A percentile compares a stretch with the other conserved stretches of the same genome.
Evolutionary conservation across 64 coral and sea anemone species (phyloP).

Genomic region (Actinia tenebrosa): DNA sequence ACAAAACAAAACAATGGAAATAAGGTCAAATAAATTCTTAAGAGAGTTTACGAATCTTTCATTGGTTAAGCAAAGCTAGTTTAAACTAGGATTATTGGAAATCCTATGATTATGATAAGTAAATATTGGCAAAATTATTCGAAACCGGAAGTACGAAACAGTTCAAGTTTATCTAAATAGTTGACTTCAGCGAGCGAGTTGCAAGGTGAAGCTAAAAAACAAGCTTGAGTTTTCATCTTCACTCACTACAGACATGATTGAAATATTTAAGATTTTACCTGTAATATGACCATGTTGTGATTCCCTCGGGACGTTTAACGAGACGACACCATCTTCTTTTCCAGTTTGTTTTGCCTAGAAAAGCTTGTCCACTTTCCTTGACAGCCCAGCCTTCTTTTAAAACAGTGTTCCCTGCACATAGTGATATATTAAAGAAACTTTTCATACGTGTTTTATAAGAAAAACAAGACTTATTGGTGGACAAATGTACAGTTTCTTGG

Average conservation of each 20-base stretch:
- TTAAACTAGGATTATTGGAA: too few species aligned
- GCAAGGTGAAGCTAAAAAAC: neutral
- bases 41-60: too few species aligned
- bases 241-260: neutral
- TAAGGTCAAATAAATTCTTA: too few species aligned
- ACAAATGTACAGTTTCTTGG: neutral
- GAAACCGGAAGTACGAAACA: neutral
- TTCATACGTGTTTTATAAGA: neutral
- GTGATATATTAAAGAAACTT: neutral
- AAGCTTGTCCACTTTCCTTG: slow-evolving; percentile 87
- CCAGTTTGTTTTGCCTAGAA: slow-evolving; percentile 92
- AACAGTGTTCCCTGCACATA: neutral
- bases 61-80: too few species aligned
- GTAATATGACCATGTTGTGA: slow-evolving; percentile 75
- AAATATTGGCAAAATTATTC: neutral
- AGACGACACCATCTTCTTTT: slow-evolving; percentile 73
- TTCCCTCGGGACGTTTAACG: slow-evolving; percentile 24
- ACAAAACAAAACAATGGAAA: too few species aligned
- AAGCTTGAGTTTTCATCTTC: neutral
- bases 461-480: neutral
- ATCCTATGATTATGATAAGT: too few species aligned
- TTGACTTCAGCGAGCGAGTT: neutral
- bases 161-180: neutral
- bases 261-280: slow-evolving; percentile 35
- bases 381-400: slow-evolving; percentile 95